Conservation (phyloP, 1,140 invertebrate species). For the Mya arenaria region DNA sequence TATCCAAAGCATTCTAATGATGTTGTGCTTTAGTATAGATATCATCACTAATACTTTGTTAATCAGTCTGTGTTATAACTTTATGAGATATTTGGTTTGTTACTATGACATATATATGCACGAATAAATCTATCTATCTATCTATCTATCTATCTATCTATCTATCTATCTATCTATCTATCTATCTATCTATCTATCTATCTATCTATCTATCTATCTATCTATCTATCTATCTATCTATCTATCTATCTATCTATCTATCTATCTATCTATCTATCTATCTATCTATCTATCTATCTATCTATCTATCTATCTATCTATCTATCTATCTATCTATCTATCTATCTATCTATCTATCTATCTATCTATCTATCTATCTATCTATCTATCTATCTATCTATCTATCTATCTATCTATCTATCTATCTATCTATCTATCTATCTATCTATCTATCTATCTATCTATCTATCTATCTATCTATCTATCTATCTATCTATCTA, state of each 20-base stretch:
- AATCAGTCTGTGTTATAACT: too few relatives aligned
- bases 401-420: background rate
- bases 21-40: too few relatives aligned
- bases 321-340: background rate
- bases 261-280: background rate
- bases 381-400: background rate
- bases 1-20: too few relatives aligned
- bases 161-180: too few relatives aligned
- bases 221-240: background rate
- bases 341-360: background rate
- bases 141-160: too few relatives aligned
- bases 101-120: too few relatives aligned
- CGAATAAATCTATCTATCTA: too few relatives aligned
- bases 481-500: background rate
- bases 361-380: background rate
- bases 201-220: background rate
- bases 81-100: too few relatives aligned
- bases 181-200: background rate
- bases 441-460: background rate
- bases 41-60: too few relatives aligned
- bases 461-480: background rate
- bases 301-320: background rate
- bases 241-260: background rate
- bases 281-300: background rate
- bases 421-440: background rate